phyloP scores from a whole-genome alignment of 2,797 vertebrate species.

The Pagetopsis macropterus region DNA sequence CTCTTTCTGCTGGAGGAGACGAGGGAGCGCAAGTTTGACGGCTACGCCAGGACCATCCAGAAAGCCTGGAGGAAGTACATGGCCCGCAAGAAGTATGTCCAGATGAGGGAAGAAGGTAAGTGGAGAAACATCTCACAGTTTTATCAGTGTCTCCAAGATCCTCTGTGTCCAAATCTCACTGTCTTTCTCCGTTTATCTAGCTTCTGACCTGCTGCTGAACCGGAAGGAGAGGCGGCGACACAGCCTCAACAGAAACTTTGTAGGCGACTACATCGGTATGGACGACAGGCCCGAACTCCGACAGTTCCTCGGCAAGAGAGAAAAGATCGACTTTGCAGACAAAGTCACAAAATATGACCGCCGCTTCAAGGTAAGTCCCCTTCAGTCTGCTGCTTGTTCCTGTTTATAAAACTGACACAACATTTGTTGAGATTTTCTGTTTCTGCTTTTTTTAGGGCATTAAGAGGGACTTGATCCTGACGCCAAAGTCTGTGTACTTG shows the following conservation, averaged over 20 bases:
- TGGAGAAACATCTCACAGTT: background rate
- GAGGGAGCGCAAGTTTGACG: constrained; percentile 96
- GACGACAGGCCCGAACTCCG: constrained; percentile 94
- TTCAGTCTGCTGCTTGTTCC: background rate
- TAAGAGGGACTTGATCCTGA: constrained; percentile 95
- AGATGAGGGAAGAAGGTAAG: constrained; percentile 98
- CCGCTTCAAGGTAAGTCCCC: constrained; percentile 90
- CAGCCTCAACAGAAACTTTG: constrained; percentile 98
- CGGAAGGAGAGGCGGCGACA: constrained; percentile 95
- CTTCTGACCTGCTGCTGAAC: constrained; percentile 95
- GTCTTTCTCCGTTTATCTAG: constrained; percentile 69
- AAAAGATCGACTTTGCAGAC: constrained; percentile 97
- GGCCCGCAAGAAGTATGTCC: constrained; percentile 95
- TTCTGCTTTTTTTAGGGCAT: constrained; percentile 82
- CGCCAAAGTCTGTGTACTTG: constrained; percentile 93
- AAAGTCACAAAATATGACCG: constrained; percentile 95
- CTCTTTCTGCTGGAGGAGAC: constrained; percentile 97
- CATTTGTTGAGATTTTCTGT: background rate
- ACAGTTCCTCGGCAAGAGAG: constrained; percentile 94
- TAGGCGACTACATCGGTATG: constrained; percentile 98
- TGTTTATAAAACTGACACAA: background rate
- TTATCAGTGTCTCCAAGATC: background rate
- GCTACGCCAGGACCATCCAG: constrained; percentile 94
- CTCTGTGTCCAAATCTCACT: background rate
- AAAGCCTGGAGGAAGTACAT: constrained; percentile 93